A percentile compares a stretch with the other conserved stretches of the same genome.
Conservation (phyloP, 2,797 vertebrate genomes). For the Platalea minor region DNA sequence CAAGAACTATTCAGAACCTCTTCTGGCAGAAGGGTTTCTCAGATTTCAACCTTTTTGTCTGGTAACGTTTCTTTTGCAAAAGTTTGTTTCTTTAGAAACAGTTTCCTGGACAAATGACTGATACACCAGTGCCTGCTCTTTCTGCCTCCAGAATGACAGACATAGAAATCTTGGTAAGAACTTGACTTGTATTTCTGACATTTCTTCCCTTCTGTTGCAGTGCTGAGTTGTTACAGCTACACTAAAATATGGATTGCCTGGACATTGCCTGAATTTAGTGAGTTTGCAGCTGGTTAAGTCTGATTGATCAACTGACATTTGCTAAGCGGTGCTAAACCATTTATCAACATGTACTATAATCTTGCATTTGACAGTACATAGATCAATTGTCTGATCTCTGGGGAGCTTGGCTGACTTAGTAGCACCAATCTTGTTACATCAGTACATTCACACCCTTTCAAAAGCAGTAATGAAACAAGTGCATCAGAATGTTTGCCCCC, state of each 20-base stretch:
- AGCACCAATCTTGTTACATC: background rate
- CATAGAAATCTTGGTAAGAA: background rate
- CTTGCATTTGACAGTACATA: background rate
- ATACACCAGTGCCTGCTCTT: background rate
- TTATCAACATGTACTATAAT: background rate
- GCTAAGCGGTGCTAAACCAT: background rate
- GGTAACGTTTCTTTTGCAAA: background rate
- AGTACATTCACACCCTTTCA: background rate
- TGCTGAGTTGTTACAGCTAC: background rate
- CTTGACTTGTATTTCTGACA: background rate
- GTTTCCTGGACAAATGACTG: background rate
- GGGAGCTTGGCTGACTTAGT: background rate
- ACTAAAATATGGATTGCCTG: background rate
- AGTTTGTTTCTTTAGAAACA: background rate
- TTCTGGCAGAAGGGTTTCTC: background rate
- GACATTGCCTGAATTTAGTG: background rate
- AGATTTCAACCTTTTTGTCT: background rate
- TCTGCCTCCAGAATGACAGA: background rate
- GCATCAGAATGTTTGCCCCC: background rate
- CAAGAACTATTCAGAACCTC: background rate
- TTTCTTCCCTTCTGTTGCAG: background rate
- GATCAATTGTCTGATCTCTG: background rate
- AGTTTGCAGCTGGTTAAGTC: background rate
- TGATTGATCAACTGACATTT: background rate
- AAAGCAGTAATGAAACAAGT: background rate